Conservation (phyloP, 2,113 vertebrate genomes). For the Anthoscopus minutus region DNA sequence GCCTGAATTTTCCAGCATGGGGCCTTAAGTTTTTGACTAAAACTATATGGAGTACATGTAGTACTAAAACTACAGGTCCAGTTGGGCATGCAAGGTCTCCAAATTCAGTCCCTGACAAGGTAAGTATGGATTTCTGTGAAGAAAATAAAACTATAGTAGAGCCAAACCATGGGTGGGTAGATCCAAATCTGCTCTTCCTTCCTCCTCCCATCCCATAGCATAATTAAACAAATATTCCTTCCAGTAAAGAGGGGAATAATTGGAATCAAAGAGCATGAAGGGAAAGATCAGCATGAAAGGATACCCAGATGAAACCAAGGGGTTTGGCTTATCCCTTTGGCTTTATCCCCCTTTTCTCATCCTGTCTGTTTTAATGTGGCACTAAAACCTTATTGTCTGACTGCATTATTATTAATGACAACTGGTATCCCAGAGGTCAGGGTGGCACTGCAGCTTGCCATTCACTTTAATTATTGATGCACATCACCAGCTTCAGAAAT, state of each 20-base stretch:
- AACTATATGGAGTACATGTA: neutral
- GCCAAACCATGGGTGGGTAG: neutral
- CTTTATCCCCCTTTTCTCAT: constrained; percentile 3
- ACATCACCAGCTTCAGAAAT: constrained; percentile 29
- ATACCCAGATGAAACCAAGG: neutral
- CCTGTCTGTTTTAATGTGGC: neutral
- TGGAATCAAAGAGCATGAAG: constrained; percentile 42
- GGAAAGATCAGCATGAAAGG: neutral
- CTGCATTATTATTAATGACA: constrained; percentile 37
- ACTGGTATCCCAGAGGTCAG: constrained; percentile 12
- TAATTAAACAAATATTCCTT: constrained; percentile 23
- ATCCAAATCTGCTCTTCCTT: neutral
- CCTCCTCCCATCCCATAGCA: neutral
- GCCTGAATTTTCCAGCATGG: neutral
- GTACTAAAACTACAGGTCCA: too few species aligned
- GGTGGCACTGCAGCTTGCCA: neutral
- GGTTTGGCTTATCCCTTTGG: constrained; percentile 32
- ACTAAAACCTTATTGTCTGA: constrained; percentile 32
- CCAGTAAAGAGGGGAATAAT: neutral
- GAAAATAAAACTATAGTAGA: neutral
- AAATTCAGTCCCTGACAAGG: neutral
- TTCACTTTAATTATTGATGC: constrained; percentile 39
- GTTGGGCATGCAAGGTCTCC: neutral
- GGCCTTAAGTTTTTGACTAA: neutral
- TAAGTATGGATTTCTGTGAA: neutral